Evolutionary conservation across 2,888 invertebrate species (phyloP).

Genomic region (Macrosoma leucophasiata): DNA sequence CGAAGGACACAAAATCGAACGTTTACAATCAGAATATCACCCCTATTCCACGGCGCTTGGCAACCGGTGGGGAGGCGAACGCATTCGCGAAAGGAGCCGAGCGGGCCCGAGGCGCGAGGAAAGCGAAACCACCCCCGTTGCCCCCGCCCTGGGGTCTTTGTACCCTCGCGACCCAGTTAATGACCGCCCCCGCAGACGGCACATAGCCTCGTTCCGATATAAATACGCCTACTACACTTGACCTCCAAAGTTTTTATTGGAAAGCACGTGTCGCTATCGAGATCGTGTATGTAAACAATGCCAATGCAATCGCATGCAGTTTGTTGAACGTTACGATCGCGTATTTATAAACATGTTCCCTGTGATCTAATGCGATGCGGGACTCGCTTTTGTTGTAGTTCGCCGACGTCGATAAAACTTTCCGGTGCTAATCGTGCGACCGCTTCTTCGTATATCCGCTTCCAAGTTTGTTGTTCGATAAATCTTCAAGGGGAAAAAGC

Average conservation of each 20-base stretch:
- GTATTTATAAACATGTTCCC: slow-evolving; percentile 22
- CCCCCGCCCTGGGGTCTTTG: slow-evolving; percentile 58
- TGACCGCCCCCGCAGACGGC: slow-evolving; percentile 70
- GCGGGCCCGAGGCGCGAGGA: slow-evolving; percentile 53
- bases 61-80: slow-evolving; percentile 18
- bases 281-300: slow-evolving; percentile 60
- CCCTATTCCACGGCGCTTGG: slow-evolving; percentile 19
- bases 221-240: slow-evolving; percentile 76
- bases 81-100: slow-evolving; percentile 49
- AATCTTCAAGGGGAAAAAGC: slow-evolving; percentile 36
- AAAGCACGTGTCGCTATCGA: slow-evolving; percentile 66
- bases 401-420: slow-evolving; percentile 7
- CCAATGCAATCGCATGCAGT: slow-evolving; percentile 16
- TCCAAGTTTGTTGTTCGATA: slow-evolving; percentile 37
- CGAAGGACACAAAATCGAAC: too few relatives aligned
- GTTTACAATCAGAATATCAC: too few relatives aligned
- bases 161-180: slow-evolving; percentile 73
- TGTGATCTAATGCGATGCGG: slow-evolving; percentile 12
- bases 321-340: slow-evolving; percentile 19
- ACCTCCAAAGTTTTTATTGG: slow-evolving; percentile 75
- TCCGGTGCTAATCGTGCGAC: too few relatives aligned
- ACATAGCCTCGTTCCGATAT: slow-evolving; percentile 69
- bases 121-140: slow-evolving; percentile 58
- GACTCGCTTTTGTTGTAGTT: too few relatives aligned
- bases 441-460: slow-evolving; percentile 29